Percentiles rank a stretch among this genome's conserved stretches.
phyloP scores from a whole-genome alignment of 2,797 vertebrate species.

The Crypturellus tataupa region DNA sequence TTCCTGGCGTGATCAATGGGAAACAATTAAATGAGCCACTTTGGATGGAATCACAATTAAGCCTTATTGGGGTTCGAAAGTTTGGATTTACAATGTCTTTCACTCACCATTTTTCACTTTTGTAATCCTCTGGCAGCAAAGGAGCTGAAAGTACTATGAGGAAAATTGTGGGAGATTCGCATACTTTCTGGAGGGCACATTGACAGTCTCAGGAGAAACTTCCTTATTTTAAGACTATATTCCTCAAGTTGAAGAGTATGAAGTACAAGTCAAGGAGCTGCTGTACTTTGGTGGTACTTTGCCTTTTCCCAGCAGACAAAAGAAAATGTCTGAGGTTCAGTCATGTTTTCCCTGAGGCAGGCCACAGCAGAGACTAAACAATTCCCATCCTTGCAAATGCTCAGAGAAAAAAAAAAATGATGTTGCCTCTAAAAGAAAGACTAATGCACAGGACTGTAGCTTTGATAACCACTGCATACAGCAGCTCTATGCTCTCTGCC shows the following conservation, averaged over 20 bases:
- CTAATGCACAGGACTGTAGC: neutral
- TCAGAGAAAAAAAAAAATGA: neutral
- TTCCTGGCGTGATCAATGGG: neutral
- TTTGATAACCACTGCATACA: fast-evolving
- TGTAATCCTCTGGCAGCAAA: slow-evolving; percentile 6
- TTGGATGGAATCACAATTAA: slow-evolving; percentile 60
- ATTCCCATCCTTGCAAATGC: neutral
- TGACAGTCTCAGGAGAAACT: neutral
- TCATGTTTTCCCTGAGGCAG: neutral
- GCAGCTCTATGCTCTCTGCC: neutral
- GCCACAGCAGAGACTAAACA: neutral
- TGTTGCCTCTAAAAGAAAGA: fast-evolving
- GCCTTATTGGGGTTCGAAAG: slow-evolving; percentile 53
- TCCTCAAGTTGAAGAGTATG: neutral
- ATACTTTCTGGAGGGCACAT: neutral
- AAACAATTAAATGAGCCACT: slow-evolving; percentile 46
- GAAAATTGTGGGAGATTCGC: neutral
- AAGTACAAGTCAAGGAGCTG: neutral
- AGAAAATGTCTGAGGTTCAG: neutral
- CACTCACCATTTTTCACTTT: slow-evolving; percentile 13
- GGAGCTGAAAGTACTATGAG: neutral
- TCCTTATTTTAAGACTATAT: neutral
- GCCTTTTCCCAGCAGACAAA: neutral
- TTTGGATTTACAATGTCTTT: slow-evolving; percentile 47
- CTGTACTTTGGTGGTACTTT: neutral